Base-by-base conservation (phyloP, 2,888 invertebrate genomes). In the Lymantria monacha region DNA sequence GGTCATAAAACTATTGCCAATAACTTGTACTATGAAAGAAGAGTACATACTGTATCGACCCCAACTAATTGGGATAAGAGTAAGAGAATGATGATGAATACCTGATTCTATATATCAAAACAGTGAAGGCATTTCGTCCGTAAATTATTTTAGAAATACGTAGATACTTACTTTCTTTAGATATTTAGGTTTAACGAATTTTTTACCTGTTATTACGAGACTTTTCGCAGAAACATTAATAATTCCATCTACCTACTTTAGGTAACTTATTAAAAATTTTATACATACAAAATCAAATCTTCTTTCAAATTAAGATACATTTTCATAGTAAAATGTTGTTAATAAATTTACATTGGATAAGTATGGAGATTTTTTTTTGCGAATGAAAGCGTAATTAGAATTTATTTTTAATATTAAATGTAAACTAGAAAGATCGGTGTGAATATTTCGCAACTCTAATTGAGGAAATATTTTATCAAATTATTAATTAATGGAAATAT, bases 281-380 rank as follows among this genome's bases (percentile, higher is more conserved):
- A 33, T 33, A 33, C 33, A 33, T 14, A 1, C 53, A 30, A 36
- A 56, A 50, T 45, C 9, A 53, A 46, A 45, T 53, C 30, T 12
- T 36, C 3, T 42, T 48, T 48, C 44, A 36, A 41, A 46, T 55
- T 33, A 54, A 46, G 47, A 44, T 38, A 41, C 36, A 33, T 10
- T 33, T 33, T 33, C 10, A 33, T 37, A 14, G 45, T 48, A 7
- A 46, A 36, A 48, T 46, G 37, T 44, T 48, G 11, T 3, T 22
- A 22, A n/a, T 44, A 45, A 7, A 3, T 48, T 49, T 31, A 15
- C 8, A n/a, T 22, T 22, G n/a, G 33, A 2, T 33, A 10, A 8
- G 9, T 33, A 10, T 8, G 1, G 33, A 10, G 7, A 1, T 33
- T 33, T 9, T 30, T 7, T 30, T 33, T 33, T 10, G 10, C 10